Conservation (phyloP, 2,113 vertebrate genomes). For the Donacobius atricapilla region DNA sequence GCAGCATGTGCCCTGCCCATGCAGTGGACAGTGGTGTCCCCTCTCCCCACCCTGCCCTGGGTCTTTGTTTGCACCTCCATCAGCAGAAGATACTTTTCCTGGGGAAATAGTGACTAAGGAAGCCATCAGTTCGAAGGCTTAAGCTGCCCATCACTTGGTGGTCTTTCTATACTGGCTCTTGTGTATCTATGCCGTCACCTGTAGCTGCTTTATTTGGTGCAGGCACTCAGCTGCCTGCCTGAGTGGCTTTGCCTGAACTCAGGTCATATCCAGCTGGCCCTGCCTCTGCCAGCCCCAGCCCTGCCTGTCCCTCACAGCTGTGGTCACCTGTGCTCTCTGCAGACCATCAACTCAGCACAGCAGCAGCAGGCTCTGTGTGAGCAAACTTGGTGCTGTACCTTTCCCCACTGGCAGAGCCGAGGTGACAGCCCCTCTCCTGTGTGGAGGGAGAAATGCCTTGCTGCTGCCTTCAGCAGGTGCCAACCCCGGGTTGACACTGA, state of each 20-base stretch:
- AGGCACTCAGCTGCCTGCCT: not conserved
- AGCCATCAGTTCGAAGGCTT: not conserved
- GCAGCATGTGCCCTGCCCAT: rapidly evolving
- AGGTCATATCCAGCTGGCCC: rapidly evolving
- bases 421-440: not conserved
- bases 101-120: not conserved
- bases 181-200: not conserved
- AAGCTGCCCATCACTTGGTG: not conserved
- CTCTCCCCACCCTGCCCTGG: rapidly evolving
- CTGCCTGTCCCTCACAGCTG: not conserved
- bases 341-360: rapidly evolving
- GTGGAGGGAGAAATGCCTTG: not conserved
- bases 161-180: rapidly evolving
- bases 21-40: rapidly evolving
- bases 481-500: rapidly evolving
- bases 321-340: not conserved
- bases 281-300: not conserved
- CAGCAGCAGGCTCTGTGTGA: not conserved
- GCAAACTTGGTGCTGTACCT: not conserved
- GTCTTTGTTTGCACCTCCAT: rapidly evolving
- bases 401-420: not conserved
- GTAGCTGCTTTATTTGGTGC: not conserved
- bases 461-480: not conserved
- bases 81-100: not conserved
- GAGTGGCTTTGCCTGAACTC: not conserved